Percentiles rank a stretch among this genome's conserved stretches.
Evolutionary conservation across 2,797 vertebrate species (phyloP).

Genomic region (Molossus alvarezi): DNA sequence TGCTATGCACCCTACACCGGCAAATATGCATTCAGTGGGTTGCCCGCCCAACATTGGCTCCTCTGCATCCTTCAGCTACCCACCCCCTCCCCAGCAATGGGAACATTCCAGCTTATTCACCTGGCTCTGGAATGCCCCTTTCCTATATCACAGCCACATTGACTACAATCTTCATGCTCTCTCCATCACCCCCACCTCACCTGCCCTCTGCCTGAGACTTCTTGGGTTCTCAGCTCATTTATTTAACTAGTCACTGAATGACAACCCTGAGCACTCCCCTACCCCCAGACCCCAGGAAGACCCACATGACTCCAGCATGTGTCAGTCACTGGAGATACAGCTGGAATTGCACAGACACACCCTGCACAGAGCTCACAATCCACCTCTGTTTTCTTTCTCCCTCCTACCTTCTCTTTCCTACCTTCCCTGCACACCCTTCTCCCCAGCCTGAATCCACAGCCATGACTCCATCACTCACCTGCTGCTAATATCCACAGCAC

Average conservation of each 20-base stretch:
- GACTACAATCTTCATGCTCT: background rate
- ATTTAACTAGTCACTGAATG: conserved; percentile 52
- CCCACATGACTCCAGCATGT: conserved; percentile 26
- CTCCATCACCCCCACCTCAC: background rate
- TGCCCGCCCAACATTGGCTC: background rate
- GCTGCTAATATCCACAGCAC: conserved; percentile 17
- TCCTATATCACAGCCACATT: conserved; percentile 1
- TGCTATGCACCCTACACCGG: background rate
- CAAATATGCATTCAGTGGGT: background rate
- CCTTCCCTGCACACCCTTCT: conserved; percentile 25
- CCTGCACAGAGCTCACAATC: conserved; percentile 37
- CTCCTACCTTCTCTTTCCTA: conserved; percentile 55
- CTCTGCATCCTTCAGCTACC: background rate
- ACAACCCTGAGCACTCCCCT: background rate
- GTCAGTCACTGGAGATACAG: conserved; percentile 57
- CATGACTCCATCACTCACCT: background rate
- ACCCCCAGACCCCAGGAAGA: background rate
- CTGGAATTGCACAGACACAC: conserved; percentile 49
- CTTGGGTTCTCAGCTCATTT: conserved; percentile 28
- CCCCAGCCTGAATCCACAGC: conserved; percentile 30
- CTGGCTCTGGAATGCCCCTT: conserved; percentile 41
- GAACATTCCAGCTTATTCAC: background rate
- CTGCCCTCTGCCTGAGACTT: conserved; percentile 55
- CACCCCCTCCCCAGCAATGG: background rate
- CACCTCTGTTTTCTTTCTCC: conserved; percentile 71